A percentile compares a stretch with the other conserved stretches of the same genome.
These are phyloP conservation scores for Semnornis frantzii DNA, from an alignment of 2,113 vertebrate species.

Conservation along the genomic window DNA sequence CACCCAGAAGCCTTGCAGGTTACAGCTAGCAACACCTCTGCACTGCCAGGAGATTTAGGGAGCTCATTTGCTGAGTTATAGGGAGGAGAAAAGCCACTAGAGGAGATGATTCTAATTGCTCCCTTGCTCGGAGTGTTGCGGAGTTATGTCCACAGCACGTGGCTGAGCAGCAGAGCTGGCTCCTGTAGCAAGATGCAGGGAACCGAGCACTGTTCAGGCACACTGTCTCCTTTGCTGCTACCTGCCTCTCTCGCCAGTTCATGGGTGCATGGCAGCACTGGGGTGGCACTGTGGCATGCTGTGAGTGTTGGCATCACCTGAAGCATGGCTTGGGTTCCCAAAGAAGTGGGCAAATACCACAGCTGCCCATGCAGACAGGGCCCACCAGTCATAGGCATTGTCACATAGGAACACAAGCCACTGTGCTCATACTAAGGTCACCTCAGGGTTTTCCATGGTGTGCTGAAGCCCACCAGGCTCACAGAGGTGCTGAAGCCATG, in stretches of 20 bases:
- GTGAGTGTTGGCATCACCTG: accelerated
- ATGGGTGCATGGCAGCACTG: background rate
- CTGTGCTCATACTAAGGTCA: accelerated
- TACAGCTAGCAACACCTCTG: background rate
- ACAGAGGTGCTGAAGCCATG: background rate
- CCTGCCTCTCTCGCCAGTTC: background rate
- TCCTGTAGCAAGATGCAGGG: background rate
- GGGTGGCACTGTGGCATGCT: background rate
- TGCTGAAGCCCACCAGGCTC: accelerated
- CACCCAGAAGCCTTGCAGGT: background rate
- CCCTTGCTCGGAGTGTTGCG: background rate
- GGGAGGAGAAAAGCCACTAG: background rate
- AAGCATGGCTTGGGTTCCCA: background rate
- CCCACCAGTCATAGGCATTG: accelerated
- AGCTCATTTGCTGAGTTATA: background rate
- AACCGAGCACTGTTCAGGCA: background rate
- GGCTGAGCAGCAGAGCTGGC: accelerated
- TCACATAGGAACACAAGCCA: accelerated
- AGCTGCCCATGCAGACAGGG: background rate
- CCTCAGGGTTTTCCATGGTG: background rate
- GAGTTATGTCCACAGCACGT: accelerated
- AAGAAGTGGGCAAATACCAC: background rate
- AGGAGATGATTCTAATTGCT: background rate
- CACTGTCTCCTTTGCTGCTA: background rate
- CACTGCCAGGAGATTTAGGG: background rate